Conservation (phyloP, 2,888 invertebrate species). For the Temnothorax unifasciatus region DNA sequence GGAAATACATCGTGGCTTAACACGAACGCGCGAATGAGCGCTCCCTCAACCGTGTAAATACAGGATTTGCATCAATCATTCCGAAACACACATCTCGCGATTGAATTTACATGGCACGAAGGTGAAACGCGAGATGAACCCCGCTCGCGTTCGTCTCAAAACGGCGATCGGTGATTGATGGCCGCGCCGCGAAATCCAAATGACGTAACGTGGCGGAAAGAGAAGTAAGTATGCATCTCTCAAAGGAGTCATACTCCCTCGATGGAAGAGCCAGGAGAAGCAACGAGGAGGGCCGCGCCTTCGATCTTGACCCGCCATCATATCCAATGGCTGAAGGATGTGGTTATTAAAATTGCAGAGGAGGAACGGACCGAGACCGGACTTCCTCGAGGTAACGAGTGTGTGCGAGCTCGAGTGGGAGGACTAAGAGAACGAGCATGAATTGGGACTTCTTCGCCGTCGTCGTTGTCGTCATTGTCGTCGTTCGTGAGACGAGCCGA, state of each 20-base stretch:
- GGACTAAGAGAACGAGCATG: too few species aligned
- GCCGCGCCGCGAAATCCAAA: background rate
- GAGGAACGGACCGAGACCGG: constrained; percentile 79
- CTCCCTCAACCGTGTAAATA: background rate
- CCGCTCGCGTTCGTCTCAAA: background rate
- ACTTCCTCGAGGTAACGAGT: constrained; percentile 80
- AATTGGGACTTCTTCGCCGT: background rate
- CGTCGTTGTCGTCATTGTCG: background rate
- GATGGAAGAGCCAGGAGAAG: constrained; percentile 33
- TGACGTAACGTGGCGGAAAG: constrained; percentile 48
- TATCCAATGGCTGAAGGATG: constrained; percentile 82
- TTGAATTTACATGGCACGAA: constrained; percentile 16
- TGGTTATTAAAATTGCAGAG: constrained; percentile 84
- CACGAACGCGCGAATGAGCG: constrained; percentile 22
- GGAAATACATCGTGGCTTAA: constrained; percentile 31
- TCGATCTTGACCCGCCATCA: constrained; percentile 79
- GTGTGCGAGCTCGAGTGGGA: constrained; percentile 24
- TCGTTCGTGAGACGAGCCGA: constrained; percentile 10
- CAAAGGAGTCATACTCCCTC: constrained; percentile 5
- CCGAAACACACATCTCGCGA: background rate
- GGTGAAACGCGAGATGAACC: background rate
- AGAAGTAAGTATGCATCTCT: background rate
- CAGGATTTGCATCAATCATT: background rate
- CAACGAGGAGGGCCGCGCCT: constrained; percentile 71
- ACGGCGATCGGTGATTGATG: background rate